Base-by-base conservation (phyloP, 2,888 invertebrate genomes). In the Drosophila demipolita region DNA sequence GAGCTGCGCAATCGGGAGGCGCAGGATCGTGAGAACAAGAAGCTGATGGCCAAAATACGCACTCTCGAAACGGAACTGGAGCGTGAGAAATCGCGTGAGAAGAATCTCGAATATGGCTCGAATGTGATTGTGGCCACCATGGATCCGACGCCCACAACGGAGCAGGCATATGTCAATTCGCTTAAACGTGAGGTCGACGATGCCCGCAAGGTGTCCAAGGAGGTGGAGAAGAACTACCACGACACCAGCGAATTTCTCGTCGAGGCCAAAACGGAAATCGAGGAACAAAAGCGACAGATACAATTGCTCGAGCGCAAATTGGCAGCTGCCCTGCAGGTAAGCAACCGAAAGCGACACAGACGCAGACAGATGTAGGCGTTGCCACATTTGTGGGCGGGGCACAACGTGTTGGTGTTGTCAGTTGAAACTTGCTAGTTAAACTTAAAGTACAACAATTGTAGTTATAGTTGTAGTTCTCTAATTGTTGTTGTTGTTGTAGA, bases 1-100 rank as follows among this genome's bases (percentile, higher is more conserved):
- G 98, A 98, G 93, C 94, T 98, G 82, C 94, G 96, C 89, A 97
- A 97, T 90, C 97, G 97, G 90, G 97, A 97, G 93, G 96, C 96
- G 1, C 95, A 97, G 89, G 96, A 96, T 83, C 94, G 97, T 89
- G 98, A 98, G 93, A 98, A 97, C 91, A 97, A 97, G 92, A 95
- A 97, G 86, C 94, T 98, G 58, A 94, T 96, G 91, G 95, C 96
- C 58, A 96, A 96, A 92, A 96, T 97, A 91, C 95, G 96, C 33
- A 97, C 97, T 89, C 94, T 97, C 80, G 97, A 97, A 93, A 96
- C 96, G 15, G 97, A 97, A 91, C 91, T 97, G 78, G 96, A 97
- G 70, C 95, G 96, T 84, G 96, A 96, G 91, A 94, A 95, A 53
- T 90, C 91, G 2, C 83, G 91, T 23, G 91, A 91, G 49, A 92